These are phyloP conservation scores for Columbina picui DNA, from an alignment of 2,113 vertebrate species.

Conservation along the genomic window DNA sequence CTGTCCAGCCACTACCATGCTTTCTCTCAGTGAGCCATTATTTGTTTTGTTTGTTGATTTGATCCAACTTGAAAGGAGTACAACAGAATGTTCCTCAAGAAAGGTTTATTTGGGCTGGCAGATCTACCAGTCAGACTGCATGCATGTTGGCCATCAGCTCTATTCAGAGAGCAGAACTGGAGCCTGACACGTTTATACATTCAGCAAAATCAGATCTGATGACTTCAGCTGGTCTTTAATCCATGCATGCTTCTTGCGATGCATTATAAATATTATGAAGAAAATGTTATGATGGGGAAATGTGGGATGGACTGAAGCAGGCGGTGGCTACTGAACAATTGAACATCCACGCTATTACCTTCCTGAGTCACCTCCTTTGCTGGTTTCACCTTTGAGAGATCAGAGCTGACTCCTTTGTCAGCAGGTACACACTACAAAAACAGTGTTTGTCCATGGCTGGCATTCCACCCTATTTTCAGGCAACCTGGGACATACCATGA, in stretches of 20 bases:
- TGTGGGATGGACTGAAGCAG: neutral
- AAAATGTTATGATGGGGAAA: neutral
- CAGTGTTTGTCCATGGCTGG: neutral
- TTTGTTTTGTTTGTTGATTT: neutral
- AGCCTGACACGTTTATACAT: neutral
- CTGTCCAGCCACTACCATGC: neutral
- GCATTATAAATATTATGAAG: neutral
- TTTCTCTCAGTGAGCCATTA: neutral
- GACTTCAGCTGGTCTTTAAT: neutral
- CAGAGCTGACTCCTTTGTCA: neutral
- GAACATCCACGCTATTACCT: neutral
- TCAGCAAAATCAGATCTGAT: neutral
- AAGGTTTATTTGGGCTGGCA: neutral
- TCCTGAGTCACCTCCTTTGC: neutral
- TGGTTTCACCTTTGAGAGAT: neutral
- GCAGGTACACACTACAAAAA: neutral
- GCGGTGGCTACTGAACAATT: neutral
- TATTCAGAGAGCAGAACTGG: neutral
- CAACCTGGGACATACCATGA: neutral
- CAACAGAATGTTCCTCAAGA: neutral
- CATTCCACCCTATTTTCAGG: constrained; percentile 1
- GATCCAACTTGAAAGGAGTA: neutral
- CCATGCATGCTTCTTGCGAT: neutral
- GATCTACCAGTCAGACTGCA: neutral
- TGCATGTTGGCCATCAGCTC: neutral